Percentiles rank a stretch among this genome's conserved stretches.
phyloP scores from a whole-genome alignment of 1,140 invertebrate species.

The Triops cancriformis region DNA sequence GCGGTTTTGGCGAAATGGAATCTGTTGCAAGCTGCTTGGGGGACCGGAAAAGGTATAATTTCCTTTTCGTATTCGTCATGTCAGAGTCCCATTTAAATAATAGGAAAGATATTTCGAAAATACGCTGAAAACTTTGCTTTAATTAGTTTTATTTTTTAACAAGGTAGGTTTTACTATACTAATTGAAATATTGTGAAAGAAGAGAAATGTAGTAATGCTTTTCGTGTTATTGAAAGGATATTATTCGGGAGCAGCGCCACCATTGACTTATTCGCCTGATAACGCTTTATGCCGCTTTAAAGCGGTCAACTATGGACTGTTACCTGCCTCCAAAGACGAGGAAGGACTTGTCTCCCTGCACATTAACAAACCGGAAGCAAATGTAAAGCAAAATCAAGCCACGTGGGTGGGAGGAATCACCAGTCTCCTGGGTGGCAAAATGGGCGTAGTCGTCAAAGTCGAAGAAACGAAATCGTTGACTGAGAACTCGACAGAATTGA shows the following conservation, averaged over 20 bases:
- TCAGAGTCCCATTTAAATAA: no score
- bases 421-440: conserved; percentile 63
- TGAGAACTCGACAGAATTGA: conserved; percentile 66
- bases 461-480: conserved; percentile 63
- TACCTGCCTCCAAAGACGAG: conserved; percentile 72
- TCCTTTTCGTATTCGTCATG: no score
- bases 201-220: no score
- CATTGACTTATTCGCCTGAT: conserved; percentile 73
- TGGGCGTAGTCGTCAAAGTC: conserved; percentile 66
- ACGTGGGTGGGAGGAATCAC: conserved; percentile 58
- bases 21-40: conserved; percentile 87
- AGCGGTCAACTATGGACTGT: conserved; percentile 77
- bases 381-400: conserved; percentile 64
- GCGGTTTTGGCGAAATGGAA: conserved; percentile 87
- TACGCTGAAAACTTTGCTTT: no score
- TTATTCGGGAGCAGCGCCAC: conserved; percentile 59
- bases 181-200: no score
- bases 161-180: no score
- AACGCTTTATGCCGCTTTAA: conserved; percentile 89
- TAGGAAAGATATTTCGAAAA: no score
- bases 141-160: no score
- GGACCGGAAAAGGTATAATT: conserved; percentile 56
- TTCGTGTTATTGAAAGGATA: conserved; percentile 55
- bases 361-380: conserved; percentile 68
- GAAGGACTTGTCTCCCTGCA: conserved; percentile 74